Evolutionary conservation across 2,797 vertebrate species (phyloP).

Genomic region (Prionace glauca): DNA sequence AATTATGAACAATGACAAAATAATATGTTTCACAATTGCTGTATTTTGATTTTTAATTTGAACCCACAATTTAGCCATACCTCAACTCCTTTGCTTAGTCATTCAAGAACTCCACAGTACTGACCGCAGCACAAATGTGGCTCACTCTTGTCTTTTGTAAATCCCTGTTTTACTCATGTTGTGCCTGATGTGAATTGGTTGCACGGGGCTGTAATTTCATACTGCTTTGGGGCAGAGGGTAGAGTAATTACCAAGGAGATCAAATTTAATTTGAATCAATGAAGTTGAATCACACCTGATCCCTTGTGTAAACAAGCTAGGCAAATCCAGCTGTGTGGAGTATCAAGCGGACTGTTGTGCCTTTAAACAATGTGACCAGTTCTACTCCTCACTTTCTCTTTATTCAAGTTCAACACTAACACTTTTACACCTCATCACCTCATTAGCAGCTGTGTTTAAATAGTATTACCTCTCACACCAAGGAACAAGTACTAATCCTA

Average conservation of each 20-base stretch:
- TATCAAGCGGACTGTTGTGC: not conserved
- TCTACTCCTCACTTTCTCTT: constrained; percentile 17
- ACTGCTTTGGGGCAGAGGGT: not conserved
- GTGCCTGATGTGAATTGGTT: constrained; percentile 1
- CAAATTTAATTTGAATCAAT: constrained; percentile 35
- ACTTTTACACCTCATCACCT: constrained; percentile 30
- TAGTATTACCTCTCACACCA: not conserved
- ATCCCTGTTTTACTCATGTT: not conserved
- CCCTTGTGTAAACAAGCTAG: constrained; percentile 16
- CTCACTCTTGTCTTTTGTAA: not conserved
- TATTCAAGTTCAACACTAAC: constrained; percentile 2
- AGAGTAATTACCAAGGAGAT: constrained; percentile 24
- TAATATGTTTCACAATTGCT: not conserved
- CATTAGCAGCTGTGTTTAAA: constrained; percentile 30
- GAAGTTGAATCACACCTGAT: constrained; percentile 9
- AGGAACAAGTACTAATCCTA: constrained; percentile 15
- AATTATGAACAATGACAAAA: not conserved
- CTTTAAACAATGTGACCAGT: not conserved
- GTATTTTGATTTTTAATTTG: not conserved
- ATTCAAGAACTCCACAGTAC: not conserved
- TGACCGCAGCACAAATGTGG: not conserved
- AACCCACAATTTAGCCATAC: not conserved
- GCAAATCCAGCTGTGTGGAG: constrained; percentile 22
- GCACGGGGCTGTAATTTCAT: not conserved
- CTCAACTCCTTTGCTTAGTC: not conserved